phyloP scores from a whole-genome alignment of 2,888 invertebrate species.

The Catocala nupta region DNA sequence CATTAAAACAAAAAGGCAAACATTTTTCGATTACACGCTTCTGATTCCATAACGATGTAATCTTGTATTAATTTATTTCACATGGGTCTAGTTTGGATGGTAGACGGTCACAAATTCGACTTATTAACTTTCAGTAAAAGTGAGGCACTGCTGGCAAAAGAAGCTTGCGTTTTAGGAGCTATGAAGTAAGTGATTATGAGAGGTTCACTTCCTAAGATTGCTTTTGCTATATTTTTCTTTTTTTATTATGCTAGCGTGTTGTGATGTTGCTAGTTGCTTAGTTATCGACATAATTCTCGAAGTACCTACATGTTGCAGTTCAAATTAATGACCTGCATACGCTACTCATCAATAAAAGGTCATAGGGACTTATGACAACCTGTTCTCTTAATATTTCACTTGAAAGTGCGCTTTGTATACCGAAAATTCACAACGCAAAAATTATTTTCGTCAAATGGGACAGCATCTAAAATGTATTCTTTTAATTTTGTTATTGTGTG shows the following conservation, averaged over 20 bases:
- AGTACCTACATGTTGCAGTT: too few relatives aligned
- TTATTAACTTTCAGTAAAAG: constrained; percentile 8
- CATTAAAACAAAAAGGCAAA: not conserved
- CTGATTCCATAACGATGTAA: not conserved
- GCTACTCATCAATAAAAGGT: too few relatives aligned
- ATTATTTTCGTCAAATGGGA: too few relatives aligned
- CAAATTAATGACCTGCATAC: too few relatives aligned
- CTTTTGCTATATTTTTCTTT: not conserved
- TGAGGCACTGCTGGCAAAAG: constrained; percentile 12
- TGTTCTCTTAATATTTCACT: too few relatives aligned
- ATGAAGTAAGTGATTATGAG: constrained; percentile 1
- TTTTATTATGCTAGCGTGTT: not conserved
- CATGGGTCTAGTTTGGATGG: constrained; percentile 22
- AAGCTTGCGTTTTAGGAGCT: constrained; percentile 15
- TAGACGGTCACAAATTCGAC: constrained; percentile 23
- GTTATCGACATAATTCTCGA: too few relatives aligned
- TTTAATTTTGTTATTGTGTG: too few relatives aligned
- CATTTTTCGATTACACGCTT: not conserved
- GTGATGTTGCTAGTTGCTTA: too few relatives aligned
- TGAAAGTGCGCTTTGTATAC: too few relatives aligned
- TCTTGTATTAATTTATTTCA: constrained; percentile 7
- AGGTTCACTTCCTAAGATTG: constrained; percentile 3
- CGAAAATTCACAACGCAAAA: too few relatives aligned
- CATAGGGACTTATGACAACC: too few relatives aligned
- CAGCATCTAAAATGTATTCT: too few relatives aligned